Base-by-base conservation (phyloP, 2,797 vertebrate species). In the Pygocentrus nattereri region DNA sequence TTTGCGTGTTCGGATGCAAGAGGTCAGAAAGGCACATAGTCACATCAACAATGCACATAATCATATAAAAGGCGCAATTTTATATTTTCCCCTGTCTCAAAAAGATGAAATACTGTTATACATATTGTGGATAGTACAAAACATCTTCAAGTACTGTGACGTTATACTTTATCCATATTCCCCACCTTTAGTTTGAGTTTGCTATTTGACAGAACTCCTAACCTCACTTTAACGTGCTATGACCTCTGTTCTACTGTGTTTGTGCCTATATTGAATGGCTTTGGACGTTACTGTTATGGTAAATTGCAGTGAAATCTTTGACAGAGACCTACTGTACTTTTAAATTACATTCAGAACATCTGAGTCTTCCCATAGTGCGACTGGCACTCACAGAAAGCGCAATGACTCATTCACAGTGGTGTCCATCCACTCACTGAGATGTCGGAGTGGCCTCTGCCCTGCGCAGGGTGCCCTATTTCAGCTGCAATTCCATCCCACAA, bases 321-420 rank as follows among this genome's bases (percentile, higher is more conserved):
- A 68, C 65, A 67, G 64, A 44, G 3, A 68, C 38, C n/a, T 68
- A 47, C 38, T 68, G 65, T 68, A 47, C 65, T 68, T 47, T 68
- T 15, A 68, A 47, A 44, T 47, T 44, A 65, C 64, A 44, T 68
- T 68, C 65, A 44, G 19, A 12, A 25, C 23, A 41, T 41, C 19
- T n/a, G 4, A 23, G 38, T 49, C 21, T 69, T 25, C 23, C n/a
- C 67, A 69, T 41, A 69, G 67, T 25, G 67, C 34, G 13, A 41
- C 34, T 41, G 64, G 21, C 34, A 41, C 25, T 69, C 67, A 69
- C 41, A 69, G 65, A 41, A 68, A 67, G 64, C 64, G 47, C 21
- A 68, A 44, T 44, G 41, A 68, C 34, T 38, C 16, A 21, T 47
- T 69, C 41, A 47, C 67, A 69, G 67, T 47, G 41, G 41, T 31